These are phyloP conservation scores for Pseudomyrmex sp. DNA, from an alignment of 1,140 invertebrate genomes.

Conservation along the genomic window DNA sequence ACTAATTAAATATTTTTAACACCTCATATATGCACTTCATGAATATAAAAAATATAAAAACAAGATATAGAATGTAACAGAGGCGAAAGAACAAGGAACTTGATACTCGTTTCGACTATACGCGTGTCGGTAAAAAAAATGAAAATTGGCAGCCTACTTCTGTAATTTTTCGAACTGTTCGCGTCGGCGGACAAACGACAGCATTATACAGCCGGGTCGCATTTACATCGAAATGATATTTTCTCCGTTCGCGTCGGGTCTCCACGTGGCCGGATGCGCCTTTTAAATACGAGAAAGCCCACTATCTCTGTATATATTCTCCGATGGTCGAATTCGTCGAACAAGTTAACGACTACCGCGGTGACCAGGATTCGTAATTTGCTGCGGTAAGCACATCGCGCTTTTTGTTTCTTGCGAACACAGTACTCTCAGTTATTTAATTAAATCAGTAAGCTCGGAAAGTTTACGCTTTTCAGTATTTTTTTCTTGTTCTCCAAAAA, in stretches of 20 bases:
- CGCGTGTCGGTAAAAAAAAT: slow-evolving; percentile 54
- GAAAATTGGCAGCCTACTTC: slow-evolving; percentile 61
- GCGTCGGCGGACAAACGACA: slow-evolving; percentile 28
- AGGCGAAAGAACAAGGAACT: too few species aligned
- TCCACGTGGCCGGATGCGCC: slow-evolving; percentile 49
- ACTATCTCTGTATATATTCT: not conserved
- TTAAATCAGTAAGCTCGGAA: slow-evolving; percentile 7
- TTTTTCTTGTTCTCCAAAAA: not conserved
- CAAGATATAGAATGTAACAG: not conserved
- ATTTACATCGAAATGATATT: slow-evolving; percentile 70
- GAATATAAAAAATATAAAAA: not conserved
- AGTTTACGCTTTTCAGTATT: not conserved
- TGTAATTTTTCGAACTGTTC: slow-evolving; percentile 23
- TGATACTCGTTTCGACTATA: not conserved
- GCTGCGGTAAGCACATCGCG: too few species aligned
- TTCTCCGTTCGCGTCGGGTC: slow-evolving; percentile 27
- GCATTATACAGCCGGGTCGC: slow-evolving; percentile 53
- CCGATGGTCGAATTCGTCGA: slow-evolving; percentile 31
- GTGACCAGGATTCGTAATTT: not conserved
- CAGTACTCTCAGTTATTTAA: not conserved
- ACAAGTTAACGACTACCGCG: not conserved
- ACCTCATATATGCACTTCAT: too few species aligned
- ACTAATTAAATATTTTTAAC: too few species aligned
- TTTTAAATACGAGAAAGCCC: slow-evolving; percentile 44
- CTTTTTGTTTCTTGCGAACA: not conserved